Evolutionary conservation across 2,888 invertebrate species (phyloP).

Genomic region (Blastobasis adustella): DNA sequence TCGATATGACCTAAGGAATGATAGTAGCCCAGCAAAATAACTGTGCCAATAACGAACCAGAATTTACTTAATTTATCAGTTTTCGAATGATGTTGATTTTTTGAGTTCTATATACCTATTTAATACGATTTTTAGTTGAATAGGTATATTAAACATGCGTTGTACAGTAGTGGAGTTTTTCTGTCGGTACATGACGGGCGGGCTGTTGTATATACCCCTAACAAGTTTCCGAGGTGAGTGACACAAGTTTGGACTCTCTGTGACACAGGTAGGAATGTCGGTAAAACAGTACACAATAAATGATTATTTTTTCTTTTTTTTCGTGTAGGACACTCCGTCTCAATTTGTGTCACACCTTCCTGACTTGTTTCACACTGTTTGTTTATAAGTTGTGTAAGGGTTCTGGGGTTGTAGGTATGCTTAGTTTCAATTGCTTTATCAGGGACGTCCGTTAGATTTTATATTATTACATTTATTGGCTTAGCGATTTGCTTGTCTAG

Average conservation of each 20-base stretch:
- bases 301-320: conserved; percentile 15
- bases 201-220: conserved; percentile 19
- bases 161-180: conserved; percentile 10
- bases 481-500: too few relatives aligned
- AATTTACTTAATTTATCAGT: too few relatives aligned
- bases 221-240: conserved; percentile 57
- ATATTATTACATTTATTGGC: too few relatives aligned
- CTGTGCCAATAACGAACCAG: too few relatives aligned
- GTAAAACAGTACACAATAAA: not conserved
- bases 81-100: conserved; percentile 9
- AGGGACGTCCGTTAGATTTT: too few relatives aligned
- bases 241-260: conserved; percentile 70
- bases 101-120: conserved; percentile 13
- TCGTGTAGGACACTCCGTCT: conserved; percentile 21
- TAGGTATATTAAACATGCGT: conserved; percentile 22
- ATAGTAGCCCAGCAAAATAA: too few relatives aligned
- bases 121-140: conserved; percentile 15
- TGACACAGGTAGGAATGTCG: conserved; percentile 68
- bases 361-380: conserved; percentile 70
- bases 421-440: too few relatives aligned
- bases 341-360: conserved; percentile 71
- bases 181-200: conserved; percentile 25
- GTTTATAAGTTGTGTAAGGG: conserved; percentile 14
- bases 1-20: too few relatives aligned
- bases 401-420: too few relatives aligned